Base-by-base conservation (phyloP, 2,797 vertebrate genomes). In the Rhadinocentrus ornatus region DNA sequence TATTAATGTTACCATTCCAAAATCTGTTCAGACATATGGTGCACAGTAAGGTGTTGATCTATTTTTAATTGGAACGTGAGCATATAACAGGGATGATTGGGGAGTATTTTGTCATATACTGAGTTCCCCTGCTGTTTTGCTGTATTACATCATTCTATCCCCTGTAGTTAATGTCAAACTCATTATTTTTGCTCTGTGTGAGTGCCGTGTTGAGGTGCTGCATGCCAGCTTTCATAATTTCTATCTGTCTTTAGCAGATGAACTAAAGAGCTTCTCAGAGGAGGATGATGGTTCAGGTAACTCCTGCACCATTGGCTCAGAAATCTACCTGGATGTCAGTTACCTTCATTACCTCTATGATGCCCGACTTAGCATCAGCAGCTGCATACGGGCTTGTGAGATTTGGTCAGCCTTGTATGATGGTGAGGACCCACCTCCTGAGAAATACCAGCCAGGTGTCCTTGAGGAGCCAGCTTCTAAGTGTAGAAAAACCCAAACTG, bases 261-360 rank as follows among this genome's bases (percentile, higher is more conserved):
- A 89, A 0, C 35, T 59, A 2, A 80, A 90, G n/a, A 61, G 58
- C 52, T 67, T 79, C 70, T 73, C 69, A 4, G 90, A 84, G 15
- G 84, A 81, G 34, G 80, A 77, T 2, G 84, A 91, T 8, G 80
- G 81, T 65, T 88, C 85, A 0, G 93, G 94, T 0, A 93, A 95
- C 22, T 89, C 93, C 66, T 96, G 96, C 89, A 95, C 96, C 68
- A 97, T 97, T 62, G 96, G 97, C 63, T 95, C 88, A 0, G 96
- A 96, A 77, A 92, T 94, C 58, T 86, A 95, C 73, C 87, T 99
- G 90, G 98, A 99, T 65, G 95, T 97, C 90, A 98, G 96, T 86
- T 99, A 99, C 82, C 93, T 99, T 65, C 97, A 99, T 87, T 99
- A 99, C 89, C 94, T 99, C 74, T 95, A 93, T 9, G 96, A 99